A percentile compares a stretch with the other conserved stretches of the same genome.
Conservation (phyloP, 2,888 invertebrate species). For the Galerucella pusilla region DNA sequence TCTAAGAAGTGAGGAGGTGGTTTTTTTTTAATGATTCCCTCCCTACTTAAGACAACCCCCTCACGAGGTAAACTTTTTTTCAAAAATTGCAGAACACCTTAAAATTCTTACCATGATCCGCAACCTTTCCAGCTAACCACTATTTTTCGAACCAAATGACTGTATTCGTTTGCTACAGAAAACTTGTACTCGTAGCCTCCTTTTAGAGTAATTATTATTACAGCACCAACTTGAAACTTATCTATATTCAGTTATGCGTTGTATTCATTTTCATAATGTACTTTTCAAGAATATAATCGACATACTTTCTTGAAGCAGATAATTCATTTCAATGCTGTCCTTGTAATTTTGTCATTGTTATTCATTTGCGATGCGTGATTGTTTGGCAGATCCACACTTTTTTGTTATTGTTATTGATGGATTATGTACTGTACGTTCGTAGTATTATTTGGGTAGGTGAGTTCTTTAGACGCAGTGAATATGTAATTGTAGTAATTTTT, state of each 20-base stretch:
- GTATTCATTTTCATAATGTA: slow-evolving; percentile 1
- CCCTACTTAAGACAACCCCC: too few relatives aligned
- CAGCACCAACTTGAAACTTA: background rate
- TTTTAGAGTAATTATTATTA: background rate
- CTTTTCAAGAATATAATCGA: slow-evolving; percentile 4
- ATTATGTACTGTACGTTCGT: background rate
- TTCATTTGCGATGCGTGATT: background rate
- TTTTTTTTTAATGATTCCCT: too few relatives aligned
- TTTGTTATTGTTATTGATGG: background rate
- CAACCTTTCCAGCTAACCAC: too few relatives aligned
- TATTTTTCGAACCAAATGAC: too few relatives aligned
- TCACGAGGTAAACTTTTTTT: too few relatives aligned
- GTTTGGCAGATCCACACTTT: background rate
- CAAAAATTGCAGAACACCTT: too few relatives aligned
- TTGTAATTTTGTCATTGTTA: slow-evolving; percentile 8
- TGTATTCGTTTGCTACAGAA: background rate
- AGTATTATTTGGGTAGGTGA: background rate
- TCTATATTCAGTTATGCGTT: background rate
- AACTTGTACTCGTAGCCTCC: background rate
- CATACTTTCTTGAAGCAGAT: background rate
- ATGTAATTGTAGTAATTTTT: too few relatives aligned
- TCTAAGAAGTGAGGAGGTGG: too few relatives aligned
- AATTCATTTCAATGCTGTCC: background rate
- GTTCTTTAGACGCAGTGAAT: background rate
- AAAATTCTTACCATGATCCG: too few relatives aligned